A percentile compares a stretch with the other conserved stretches of the same genome.
These are phyloP conservation scores for Ostrea edulis DNA, from an alignment of 1,140 invertebrate genomes.

Conservation along the genomic window DNA sequence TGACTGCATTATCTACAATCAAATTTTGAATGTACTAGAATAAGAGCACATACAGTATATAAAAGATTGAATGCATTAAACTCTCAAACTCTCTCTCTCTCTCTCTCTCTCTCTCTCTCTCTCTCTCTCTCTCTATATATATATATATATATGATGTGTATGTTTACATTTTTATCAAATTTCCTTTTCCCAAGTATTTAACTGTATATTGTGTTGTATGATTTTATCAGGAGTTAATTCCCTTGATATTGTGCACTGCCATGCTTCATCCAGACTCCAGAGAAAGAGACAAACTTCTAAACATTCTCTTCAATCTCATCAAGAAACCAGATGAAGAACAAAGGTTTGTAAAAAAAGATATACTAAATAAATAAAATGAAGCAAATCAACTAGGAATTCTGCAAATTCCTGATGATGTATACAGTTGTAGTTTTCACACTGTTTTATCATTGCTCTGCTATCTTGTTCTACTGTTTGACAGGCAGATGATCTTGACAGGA, in stretches of 20 bases:
- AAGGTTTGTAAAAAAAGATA: constrained; percentile 74
- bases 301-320: constrained; percentile 88
- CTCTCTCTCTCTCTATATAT: too few species aligned
- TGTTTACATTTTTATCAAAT: too few species aligned
- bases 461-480: constrained; percentile 59
- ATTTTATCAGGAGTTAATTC: constrained; percentile 84
- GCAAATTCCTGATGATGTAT: neutral
- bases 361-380: neutral
- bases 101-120: too few species aligned
- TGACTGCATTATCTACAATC: too few species aligned
- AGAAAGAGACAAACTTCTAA: constrained; percentile 85
- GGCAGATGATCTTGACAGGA: constrained; percentile 85
- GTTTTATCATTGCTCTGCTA: neutral
- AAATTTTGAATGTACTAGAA: too few species aligned
- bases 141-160: too few species aligned
- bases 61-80: too few species aligned
- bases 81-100: too few species aligned
- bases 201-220: neutral
- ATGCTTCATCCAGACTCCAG: constrained; percentile 83
- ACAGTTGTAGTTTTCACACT: neutral
- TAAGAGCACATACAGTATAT: too few species aligned
- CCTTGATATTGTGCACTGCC: constrained; percentile 85
- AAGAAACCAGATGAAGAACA: constrained; percentile 87
- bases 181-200: too few species aligned
- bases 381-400: neutral